Base-by-base conservation (phyloP, 2,113 vertebrate genomes). In the Lates calcarifer region DNA sequence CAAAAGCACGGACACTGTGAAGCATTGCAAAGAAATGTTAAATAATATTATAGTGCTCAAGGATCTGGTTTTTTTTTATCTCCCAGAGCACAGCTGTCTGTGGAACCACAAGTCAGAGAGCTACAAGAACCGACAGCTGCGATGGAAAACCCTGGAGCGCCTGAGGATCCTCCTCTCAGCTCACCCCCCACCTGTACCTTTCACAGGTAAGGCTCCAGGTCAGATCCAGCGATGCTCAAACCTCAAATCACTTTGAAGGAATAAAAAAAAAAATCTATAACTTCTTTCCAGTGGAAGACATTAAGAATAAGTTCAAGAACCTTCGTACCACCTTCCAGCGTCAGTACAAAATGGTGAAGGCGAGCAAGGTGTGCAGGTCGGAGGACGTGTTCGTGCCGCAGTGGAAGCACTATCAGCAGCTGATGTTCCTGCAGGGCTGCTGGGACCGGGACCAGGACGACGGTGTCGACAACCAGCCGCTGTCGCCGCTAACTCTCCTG, bases 281-380 rank as follows among this genome's bases (percentile, higher is more conserved):
- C 20, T 65, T 37, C 56, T 51, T 35, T 61, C 18, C 47, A 93
- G 91, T 87, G 74, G 90, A 91, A 58, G 91, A 93, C 70, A 86
- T 91, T 1, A 91, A 91, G 72, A 90, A 83, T 73, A 92, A 92
- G 84, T 92, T 93, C 81, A 89, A 89, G 64, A 91, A 91, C 69
- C 91, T 91, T 0, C 90, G 91, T 1, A 91, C 91, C 45, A 91
- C 89, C 55, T 93, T 91, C 10, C 91, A 91, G 73, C 86, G 90
- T 10, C 91, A 91, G 79, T 81, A 86, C 82, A 91, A 91, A 31
- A 69, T 91, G 77, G 86, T 90, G 0, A 79, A 53, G 68, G 87
- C 80, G 1, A 88, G 87, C 29, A 39, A 66, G 35, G 76, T 4
- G 13, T 55, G 49, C 71, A 13, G 58, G 31, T 26, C 65, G 1